These are phyloP conservation scores for Pelochelys cantorii DNA, from an alignment of 2,797 vertebrate species.

Conservation along the genomic window DNA sequence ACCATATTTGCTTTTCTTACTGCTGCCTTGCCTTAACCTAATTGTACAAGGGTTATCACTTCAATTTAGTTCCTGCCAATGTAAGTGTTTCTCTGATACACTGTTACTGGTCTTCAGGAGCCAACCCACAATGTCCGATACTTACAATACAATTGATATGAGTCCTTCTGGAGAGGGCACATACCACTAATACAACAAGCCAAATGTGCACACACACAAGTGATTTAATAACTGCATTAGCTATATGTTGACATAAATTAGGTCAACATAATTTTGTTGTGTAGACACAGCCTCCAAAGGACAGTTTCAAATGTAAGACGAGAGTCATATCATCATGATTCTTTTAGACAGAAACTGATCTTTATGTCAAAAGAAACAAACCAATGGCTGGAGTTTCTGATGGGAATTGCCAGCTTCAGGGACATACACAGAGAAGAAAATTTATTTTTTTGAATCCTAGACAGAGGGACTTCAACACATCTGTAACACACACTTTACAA, in stretches of 20 bases:
- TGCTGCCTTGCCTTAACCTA: no score
- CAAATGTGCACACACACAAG: background rate
- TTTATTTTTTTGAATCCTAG: slow-evolving; percentile 29
- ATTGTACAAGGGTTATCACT: no score
- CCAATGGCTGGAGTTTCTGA: slow-evolving; percentile 46
- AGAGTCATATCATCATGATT: slow-evolving; percentile 28
- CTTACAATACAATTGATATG: background rate
- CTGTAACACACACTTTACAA: background rate
- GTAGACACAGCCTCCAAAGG: slow-evolving; percentile 9
- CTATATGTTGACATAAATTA: background rate
- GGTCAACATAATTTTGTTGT: background rate
- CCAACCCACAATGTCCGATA: background rate
- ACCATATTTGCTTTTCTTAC: no score
- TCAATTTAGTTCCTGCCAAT: background rate
- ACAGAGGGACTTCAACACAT: background rate
- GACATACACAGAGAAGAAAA: background rate
- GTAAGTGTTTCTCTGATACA: background rate
- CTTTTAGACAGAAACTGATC: slow-evolving; percentile 33
- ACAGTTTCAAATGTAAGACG: slow-evolving; percentile 8
- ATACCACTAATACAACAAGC: background rate
- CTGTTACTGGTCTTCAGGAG: background rate
- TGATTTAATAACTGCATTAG: background rate
- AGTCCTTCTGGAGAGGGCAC: background rate
- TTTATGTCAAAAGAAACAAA: slow-evolving; percentile 52
- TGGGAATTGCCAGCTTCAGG: slow-evolving; percentile 23